Conservation (phyloP, 2,797 vertebrate genomes). For the Phylloscopus collybita region DNA sequence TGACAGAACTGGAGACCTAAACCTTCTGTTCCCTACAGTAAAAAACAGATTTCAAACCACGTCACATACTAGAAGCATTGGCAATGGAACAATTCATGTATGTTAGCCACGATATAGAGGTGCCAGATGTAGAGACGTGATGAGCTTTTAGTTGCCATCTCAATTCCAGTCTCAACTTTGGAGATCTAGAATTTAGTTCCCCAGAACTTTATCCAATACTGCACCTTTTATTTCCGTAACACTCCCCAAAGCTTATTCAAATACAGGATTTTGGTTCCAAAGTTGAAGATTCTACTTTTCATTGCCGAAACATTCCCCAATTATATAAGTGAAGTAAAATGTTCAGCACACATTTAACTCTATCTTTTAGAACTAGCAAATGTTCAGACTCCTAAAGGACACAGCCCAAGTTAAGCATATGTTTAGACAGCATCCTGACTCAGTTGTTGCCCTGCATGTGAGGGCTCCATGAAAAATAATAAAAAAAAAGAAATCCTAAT, state of each 20-base stretch:
- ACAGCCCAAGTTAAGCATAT: not conserved
- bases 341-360: not conserved
- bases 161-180: not conserved
- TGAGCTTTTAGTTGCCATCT: not conserved
- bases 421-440: not conserved
- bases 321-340: not conserved
- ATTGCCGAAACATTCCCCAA: not conserved
- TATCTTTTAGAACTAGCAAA: not conserved
- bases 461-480: not conserved
- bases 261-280: not conserved
- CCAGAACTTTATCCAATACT: not conserved
- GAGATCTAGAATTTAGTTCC: not conserved
- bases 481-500: not conserved
- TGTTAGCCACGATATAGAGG: constrained; percentile 10
- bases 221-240: not conserved
- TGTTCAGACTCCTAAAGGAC: not conserved
- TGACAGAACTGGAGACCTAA: constrained; percentile 54
- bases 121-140: constrained; percentile 28
- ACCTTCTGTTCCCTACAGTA: constrained; percentile 51
- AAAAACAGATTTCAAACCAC: constrained; percentile 56
- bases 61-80: constrained; percentile 41
- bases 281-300: not conserved
- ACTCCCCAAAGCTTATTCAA: not conserved
- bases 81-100: constrained; percentile 34
- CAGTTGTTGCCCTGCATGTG: not conserved